Evolutionary conservation across 2,888 invertebrate genomes (phyloP).

Genomic region (Hydrotaea cyrtoneurina): DNA sequence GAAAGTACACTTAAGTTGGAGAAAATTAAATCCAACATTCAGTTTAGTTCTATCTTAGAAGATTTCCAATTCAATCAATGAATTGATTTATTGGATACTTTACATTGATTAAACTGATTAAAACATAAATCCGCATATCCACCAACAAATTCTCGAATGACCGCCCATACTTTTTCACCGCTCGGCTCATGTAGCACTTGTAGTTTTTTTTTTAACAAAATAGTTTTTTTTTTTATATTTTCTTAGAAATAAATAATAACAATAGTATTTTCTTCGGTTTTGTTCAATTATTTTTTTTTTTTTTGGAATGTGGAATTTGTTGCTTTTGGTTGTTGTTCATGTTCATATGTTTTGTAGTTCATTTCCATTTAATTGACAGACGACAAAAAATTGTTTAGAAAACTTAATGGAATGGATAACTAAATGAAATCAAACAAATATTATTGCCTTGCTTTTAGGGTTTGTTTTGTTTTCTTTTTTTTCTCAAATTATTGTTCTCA

Average conservation of each 20-base stretch:
- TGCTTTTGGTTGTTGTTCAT: slow-evolving; percentile 24
- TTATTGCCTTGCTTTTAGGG: background rate
- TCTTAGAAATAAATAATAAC: background rate
- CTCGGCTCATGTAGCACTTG: background rate
- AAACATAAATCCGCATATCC: too few relatives aligned
- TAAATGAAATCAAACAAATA: background rate
- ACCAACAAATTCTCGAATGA: too few relatives aligned
- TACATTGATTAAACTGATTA: too few relatives aligned
- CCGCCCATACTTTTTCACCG: background rate
- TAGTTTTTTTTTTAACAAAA: background rate
- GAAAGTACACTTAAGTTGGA: too few relatives aligned
- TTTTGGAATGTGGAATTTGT: background rate
- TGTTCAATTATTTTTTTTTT: background rate
- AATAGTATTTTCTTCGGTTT: background rate
- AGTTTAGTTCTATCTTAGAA: too few relatives aligned
- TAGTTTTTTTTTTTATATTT: background rate
- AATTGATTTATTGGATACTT: too few relatives aligned
- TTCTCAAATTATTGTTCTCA: background rate
- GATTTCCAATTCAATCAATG: too few relatives aligned
- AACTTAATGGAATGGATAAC: background rate
- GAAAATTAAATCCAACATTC: too few relatives aligned
- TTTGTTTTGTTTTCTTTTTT: background rate
- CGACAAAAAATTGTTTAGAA: slow-evolving; percentile 5
- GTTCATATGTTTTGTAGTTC: background rate
- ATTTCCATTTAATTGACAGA: slow-evolving; percentile 25